Evolutionary conservation across 2,797 vertebrate genomes (phyloP).

Genomic region (Loriculus beryllinus): DNA sequence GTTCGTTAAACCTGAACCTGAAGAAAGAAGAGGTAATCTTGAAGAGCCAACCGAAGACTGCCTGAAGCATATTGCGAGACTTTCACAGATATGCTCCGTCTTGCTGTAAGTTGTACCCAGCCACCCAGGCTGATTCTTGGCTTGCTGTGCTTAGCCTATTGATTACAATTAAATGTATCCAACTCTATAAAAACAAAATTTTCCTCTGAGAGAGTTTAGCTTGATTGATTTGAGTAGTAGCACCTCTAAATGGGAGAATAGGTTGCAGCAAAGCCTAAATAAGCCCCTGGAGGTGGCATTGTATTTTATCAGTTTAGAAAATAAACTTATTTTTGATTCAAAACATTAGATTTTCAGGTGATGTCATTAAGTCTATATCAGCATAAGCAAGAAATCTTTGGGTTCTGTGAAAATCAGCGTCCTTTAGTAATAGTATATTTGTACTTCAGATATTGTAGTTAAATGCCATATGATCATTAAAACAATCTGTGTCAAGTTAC

Average conservation of each 20-base stretch:
- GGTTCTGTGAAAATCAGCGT: not conserved
- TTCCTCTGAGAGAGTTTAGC: not conserved
- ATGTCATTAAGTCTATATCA: not conserved
- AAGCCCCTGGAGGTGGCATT: not conserved
- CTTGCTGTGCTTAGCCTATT: not conserved
- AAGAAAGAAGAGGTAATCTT: conserved; percentile 12
- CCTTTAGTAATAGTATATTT: not conserved
- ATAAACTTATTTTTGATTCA: not conserved
- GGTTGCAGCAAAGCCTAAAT: not conserved
- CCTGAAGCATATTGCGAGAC: conserved; percentile 56
- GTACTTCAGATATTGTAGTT: not conserved
- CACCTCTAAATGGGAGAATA: not conserved
- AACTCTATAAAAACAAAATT: not conserved
- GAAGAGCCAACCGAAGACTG: conserved; percentile 46
- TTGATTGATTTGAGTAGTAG: not conserved
- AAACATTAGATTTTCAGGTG: not conserved
- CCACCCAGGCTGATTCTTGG: not conserved
- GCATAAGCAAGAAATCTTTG: not conserved
- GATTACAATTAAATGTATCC: not conserved
- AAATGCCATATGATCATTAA: not conserved
- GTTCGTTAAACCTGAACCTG: conserved; percentile 45
- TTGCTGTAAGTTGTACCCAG: conserved; percentile 65
- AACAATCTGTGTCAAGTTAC: not conserved
- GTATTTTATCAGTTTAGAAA: not conserved
- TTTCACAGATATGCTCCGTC: conserved; percentile 49